Conservation (phyloP, 2,888 invertebrate genomes). For the Aspidiotus destructor region DNA sequence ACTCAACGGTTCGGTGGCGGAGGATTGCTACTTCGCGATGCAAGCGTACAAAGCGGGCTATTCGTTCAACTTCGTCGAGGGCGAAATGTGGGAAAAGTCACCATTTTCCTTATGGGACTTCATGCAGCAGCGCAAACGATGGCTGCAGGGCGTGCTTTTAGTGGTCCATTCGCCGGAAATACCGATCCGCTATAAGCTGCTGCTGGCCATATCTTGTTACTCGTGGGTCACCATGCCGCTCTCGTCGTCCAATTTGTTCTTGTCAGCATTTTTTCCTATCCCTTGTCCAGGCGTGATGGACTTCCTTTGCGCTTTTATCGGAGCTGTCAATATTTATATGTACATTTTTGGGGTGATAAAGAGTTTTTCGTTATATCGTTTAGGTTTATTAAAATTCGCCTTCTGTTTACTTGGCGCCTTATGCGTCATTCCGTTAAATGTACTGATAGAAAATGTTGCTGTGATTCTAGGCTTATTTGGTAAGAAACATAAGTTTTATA, state of each 20-base stretch:
- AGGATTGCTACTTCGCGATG: slow-evolving; percentile 96
- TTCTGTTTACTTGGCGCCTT: slow-evolving; percentile 76
- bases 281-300: slow-evolving; percentile 75
- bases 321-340: slow-evolving; percentile 92
- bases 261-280: slow-evolving; percentile 78
- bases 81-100: slow-evolving; percentile 98
- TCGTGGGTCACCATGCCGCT: slow-evolving; percentile 93
- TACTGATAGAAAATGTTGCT: slow-evolving; percentile 87
- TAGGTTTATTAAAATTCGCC: slow-evolving; percentile 67
- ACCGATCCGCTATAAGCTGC: slow-evolving; percentile 65
- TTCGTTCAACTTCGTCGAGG: slow-evolving; percentile 89
- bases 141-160: slow-evolving; percentile 84
- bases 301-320: slow-evolving; percentile 79
- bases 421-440: slow-evolving; percentile 84
- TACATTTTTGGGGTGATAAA: slow-evolving; percentile 96
- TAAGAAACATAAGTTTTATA: slow-evolving; percentile 92
- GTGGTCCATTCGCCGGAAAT: slow-evolving; percentile 80
- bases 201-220: slow-evolving; percentile 80
- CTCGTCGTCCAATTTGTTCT: slow-evolving; percentile 76
- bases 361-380: slow-evolving; percentile 81
- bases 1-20: slow-evolving; percentile 91
- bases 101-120: slow-evolving; percentile 93
- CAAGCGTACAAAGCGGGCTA: slow-evolving; percentile 83
- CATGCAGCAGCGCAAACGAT: slow-evolving; percentile 89
- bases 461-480: slow-evolving; percentile 90